These are phyloP conservation scores for Sarcophaga bullata DNA, from an alignment of 1,140 invertebrate species.

Conservation along the genomic window DNA sequence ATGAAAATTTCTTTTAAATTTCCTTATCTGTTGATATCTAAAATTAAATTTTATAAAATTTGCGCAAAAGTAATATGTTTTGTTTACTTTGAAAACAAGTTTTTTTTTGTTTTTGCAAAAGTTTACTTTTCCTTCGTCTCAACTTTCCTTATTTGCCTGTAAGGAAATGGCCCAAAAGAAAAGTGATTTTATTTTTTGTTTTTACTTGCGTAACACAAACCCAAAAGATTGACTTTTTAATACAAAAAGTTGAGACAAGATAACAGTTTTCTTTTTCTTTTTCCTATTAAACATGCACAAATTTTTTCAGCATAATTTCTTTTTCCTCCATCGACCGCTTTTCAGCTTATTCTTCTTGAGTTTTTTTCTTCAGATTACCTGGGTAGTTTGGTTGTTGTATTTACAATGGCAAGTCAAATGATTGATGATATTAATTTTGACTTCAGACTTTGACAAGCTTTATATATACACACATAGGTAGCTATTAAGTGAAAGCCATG, in stretches of 20 bases:
- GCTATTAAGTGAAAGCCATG: background rate
- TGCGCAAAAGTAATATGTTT: too few species aligned
- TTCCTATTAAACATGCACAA: background rate
- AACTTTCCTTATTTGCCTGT: background rate
- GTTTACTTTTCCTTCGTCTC: too few species aligned
- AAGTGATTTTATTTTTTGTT: too few species aligned
- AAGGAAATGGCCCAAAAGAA: too few species aligned
- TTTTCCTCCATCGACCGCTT: too few species aligned
- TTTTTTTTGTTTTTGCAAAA: background rate
- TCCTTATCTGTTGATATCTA: too few species aligned
- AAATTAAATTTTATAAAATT: too few species aligned
- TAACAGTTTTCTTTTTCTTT: too few species aligned
- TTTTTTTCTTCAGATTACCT: background rate
- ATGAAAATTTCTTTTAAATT: too few species aligned
- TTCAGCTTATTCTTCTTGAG: too few species aligned
- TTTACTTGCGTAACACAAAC: too few species aligned
- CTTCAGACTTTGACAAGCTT: background rate
- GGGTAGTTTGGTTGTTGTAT: background rate
- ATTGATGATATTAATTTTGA: slow-evolving; percentile 22
- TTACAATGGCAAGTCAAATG: background rate
- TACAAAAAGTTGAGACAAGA: slow-evolving; percentile 14
- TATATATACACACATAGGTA: background rate
- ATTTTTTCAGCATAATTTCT: background rate
- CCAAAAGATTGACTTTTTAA: background rate
- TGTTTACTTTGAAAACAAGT: background rate